phyloP scores from a whole-genome alignment of 1,140 invertebrate species.

The Macrocentrus cingulum region DNA sequence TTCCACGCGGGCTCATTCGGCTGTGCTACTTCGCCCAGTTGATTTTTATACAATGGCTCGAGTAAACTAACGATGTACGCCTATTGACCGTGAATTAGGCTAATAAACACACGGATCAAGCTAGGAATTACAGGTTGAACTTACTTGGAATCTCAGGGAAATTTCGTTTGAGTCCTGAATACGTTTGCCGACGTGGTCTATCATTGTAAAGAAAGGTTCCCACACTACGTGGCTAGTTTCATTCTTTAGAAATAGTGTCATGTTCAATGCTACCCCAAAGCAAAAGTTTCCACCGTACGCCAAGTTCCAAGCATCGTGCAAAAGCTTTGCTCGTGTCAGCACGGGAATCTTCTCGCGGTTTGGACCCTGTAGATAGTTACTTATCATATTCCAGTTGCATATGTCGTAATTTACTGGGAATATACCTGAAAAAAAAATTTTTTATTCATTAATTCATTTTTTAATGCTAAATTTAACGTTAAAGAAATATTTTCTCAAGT shows the following conservation, averaged over 20 bases:
- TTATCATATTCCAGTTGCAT: conserved; percentile 76
- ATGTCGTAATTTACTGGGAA: conserved; percentile 81
- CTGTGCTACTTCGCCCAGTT: conserved; percentile 60
- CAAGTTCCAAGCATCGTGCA: conserved; percentile 78
- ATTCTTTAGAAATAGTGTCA: conserved; percentile 72
- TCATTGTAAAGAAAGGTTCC: conserved; percentile 77
- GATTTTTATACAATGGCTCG: conserved; percentile 66
- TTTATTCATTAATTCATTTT: background rate
- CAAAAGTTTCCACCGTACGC: conserved; percentile 75
- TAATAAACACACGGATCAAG: conserved; percentile 5
- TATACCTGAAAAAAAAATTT: conserved; percentile 60
- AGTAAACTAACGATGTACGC: conserved; percentile 66
- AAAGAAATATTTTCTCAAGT: background rate
- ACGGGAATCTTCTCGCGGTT: conserved; percentile 65
- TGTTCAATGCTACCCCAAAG: conserved; percentile 71
- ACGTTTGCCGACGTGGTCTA: conserved; percentile 73
- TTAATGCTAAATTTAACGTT: background rate
- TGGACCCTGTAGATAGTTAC: conserved; percentile 63
- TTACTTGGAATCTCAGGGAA: conserved; percentile 70
- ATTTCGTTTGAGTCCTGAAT: conserved; percentile 64
- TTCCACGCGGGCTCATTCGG: conserved; percentile 64
- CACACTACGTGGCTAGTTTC: conserved; percentile 74
- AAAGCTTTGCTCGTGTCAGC: conserved; percentile 71
- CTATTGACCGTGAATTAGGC: conserved; percentile 47
- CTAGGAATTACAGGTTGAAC: background rate